Evolutionary conservation across 2,113 vertebrate genomes (phyloP).

Genomic region (Sminthopsis crassicaudata): DNA sequence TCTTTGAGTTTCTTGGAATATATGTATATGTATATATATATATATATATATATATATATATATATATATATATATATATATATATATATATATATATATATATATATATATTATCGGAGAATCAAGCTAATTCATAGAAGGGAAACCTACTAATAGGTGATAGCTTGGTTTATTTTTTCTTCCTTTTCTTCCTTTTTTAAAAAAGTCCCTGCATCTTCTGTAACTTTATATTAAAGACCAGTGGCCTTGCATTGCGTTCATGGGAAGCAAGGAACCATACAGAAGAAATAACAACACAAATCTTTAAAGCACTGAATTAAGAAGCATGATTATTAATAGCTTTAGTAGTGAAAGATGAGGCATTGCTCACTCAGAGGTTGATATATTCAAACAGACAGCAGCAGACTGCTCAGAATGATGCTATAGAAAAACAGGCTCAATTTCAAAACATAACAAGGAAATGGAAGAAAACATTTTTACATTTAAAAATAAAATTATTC

Average conservation of each 20-base stretch:
- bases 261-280: background rate
- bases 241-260: background rate
- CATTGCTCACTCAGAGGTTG: background rate
- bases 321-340: background rate
- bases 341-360: background rate
- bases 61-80: too few species aligned
- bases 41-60: too few species aligned
- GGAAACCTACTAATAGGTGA: background rate
- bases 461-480: slow-evolving; percentile 75
- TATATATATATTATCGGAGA: background rate
- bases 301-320: background rate
- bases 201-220: background rate
- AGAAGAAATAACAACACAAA: background rate
- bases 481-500: slow-evolving; percentile 80
- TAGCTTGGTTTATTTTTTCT: too few species aligned
- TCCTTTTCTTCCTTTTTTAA: too few species aligned
- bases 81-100: too few species aligned
- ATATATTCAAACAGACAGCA: slow-evolving; percentile 11
- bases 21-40: too few species aligned
- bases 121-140: background rate
- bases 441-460: slow-evolving; percentile 68
- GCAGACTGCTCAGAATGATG: slow-evolving; percentile 31
- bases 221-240: background rate
- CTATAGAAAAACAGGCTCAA: slow-evolving; percentile 48
- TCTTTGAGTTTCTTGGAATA: background rate